These are phyloP conservation scores for Orussus abietinus DNA, from an alignment of 1,140 invertebrate species.

Conservation along the genomic window DNA sequence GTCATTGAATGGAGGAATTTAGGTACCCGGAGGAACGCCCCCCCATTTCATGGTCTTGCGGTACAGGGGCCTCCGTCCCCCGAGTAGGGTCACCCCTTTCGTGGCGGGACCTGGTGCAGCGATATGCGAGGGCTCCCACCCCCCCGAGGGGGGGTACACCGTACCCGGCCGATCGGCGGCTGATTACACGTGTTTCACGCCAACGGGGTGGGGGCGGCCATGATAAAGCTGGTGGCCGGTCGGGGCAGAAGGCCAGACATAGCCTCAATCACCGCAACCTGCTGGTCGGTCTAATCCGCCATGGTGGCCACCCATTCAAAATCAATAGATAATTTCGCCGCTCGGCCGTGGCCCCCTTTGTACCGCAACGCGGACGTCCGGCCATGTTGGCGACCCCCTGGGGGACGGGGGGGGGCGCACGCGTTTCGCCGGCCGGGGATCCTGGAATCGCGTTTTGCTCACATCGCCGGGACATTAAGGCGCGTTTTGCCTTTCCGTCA, in stretches of 20 bases:
- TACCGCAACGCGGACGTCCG: slow-evolving; percentile 16
- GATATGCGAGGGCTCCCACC: too few relatives aligned
- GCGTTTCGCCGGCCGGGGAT: slow-evolving; percentile 16
- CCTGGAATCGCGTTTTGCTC: slow-evolving; percentile 33
- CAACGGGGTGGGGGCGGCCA: slow-evolving; percentile 32
- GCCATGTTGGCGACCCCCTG: slow-evolving; percentile 20
- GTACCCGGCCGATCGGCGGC: slow-evolving; percentile 46
- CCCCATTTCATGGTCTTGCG: too few relatives aligned
- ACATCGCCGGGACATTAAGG: slow-evolving; percentile 29
- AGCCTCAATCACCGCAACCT: slow-evolving; percentile 51
- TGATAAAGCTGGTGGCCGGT: slow-evolving; percentile 48
- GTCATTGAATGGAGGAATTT: too few relatives aligned
- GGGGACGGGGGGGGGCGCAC: slow-evolving; percentile 12
- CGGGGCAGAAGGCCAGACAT: slow-evolving; percentile 47
- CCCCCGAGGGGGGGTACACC: too few relatives aligned
- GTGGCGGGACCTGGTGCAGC: too few relatives aligned
- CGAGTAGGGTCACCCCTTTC: too few relatives aligned
- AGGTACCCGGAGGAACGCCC: too few relatives aligned
- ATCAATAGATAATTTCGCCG: slow-evolving; percentile 50
- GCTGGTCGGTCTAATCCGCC: slow-evolving; percentile 48
- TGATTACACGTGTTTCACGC: slow-evolving; percentile 49
- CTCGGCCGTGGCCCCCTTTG: slow-evolving; percentile 4
- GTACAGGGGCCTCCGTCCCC: too few relatives aligned
- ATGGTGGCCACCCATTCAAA: slow-evolving; percentile 44
- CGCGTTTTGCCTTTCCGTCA: slow-evolving; percentile 35